Base-by-base conservation (phyloP, 2,888 invertebrate species). In the Prosapia bicincta region DNA sequence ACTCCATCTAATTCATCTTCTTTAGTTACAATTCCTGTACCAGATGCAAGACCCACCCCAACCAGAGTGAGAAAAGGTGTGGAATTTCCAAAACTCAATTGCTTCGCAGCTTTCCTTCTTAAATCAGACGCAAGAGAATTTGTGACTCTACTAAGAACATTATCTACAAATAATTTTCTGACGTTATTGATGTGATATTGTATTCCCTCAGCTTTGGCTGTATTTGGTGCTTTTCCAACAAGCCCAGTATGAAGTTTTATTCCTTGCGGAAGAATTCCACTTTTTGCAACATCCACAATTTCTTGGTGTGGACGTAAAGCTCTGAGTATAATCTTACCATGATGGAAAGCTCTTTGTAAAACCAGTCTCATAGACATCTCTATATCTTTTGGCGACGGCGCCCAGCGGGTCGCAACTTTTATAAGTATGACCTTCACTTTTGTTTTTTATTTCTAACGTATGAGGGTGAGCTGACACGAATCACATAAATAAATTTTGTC, bases 1-100 rank as follows among this genome's bases (percentile, higher is more conserved):
- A 93, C 89, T 65, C 91, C 91, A 85, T 93, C 93, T 32, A 92
- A 83, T 85, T 93, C 92, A 83, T 93, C 92, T 81, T 93, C 91
- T 82, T 91, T 91, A 0, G 92, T 92, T 26, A 94, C 83, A 77
- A 93, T 89, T 23, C 93, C 92, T 69, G 90, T 89, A 3, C 92
- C 92, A 9, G 92, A 90, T 10, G 92, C 92, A 80, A 93, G 84
- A 75, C 92, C 91, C 0, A 93, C 89, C 5, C 93, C 91, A 76
- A 93, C 90, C 24, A 93, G 83, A 7, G 93, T 92, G 82, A 93
- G 92, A 81, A 93, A 91, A 5, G 93, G 92, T 10, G 88, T 89
- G 0, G 92, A 90, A 69, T 80, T 79, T 13, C 80, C 80, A 74
- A 70, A 79, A 10, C 79, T 73, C 25, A 80, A 73, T 70, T 79